These are phyloP conservation scores for Mellilla xanthometata DNA, from an alignment of 2,888 invertebrate genomes.

Conservation along the genomic window DNA sequence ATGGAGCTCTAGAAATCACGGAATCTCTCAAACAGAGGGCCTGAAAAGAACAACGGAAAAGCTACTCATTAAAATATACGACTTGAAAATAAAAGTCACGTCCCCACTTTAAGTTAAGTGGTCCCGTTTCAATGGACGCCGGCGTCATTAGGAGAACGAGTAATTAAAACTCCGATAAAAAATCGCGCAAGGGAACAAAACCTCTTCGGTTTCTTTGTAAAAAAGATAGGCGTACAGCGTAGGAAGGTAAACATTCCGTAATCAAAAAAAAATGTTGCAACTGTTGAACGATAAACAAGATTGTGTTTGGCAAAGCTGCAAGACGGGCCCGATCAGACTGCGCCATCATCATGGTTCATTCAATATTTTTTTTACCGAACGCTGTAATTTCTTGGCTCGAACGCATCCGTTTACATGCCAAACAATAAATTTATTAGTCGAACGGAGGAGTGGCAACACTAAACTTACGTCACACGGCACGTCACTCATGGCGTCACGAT, in stretches of 20 bases:
- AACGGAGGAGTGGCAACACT: slow-evolving; percentile 79
- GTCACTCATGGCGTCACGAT: slow-evolving; percentile 69
- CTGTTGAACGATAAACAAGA: slow-evolving; percentile 69
- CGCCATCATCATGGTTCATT: slow-evolving; percentile 78
- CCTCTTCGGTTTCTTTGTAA: slow-evolving; percentile 18
- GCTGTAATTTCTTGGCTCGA: slow-evolving; percentile 81
- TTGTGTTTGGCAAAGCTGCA: slow-evolving; percentile 71
- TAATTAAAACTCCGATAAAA: slow-evolving; percentile 76
- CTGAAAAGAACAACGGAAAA: slow-evolving; percentile 38
- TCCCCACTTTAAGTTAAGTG: slow-evolving; percentile 64
- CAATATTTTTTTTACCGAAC: slow-evolving; percentile 81
- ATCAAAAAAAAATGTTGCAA: slow-evolving; percentile 58
- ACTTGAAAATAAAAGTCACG: slow-evolving; percentile 65
- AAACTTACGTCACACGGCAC: slow-evolving; percentile 67
- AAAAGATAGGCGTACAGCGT: slow-evolving; percentile 15
- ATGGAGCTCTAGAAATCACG: too few relatives aligned
- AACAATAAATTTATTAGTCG: slow-evolving; percentile 82
- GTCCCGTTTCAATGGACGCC: slow-evolving; percentile 62
- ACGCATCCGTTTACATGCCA: slow-evolving; percentile 83
- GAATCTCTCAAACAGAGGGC: background rate
- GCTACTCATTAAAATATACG: slow-evolving; percentile 35
- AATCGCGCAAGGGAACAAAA: slow-evolving; percentile 54
- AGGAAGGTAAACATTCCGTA: slow-evolving; percentile 41
- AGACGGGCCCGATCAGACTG: slow-evolving; percentile 67
- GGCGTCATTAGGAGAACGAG: slow-evolving; percentile 71